phyloP scores from a whole-genome alignment of 2,797 vertebrate species.

The Nothura maculosa region DNA sequence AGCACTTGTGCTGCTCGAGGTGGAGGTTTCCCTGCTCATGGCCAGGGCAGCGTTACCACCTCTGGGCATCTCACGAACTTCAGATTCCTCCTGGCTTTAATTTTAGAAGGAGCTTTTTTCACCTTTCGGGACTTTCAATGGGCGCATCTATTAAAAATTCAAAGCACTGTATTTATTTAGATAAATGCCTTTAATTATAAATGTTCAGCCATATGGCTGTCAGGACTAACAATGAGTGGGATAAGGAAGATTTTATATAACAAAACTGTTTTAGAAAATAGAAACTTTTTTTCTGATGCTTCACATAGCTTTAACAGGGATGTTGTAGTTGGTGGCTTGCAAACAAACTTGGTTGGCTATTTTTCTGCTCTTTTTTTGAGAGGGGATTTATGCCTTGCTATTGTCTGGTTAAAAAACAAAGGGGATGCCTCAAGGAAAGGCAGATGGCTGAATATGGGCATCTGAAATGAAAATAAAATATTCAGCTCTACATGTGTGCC shows the following conservation, averaged over 20 bases:
- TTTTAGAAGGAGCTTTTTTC: not conserved
- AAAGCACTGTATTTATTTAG: slow-evolving; percentile 61
- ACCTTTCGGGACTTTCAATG: slow-evolving; percentile 15
- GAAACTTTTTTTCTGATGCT: slow-evolving; percentile 26
- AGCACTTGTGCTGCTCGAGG: not conserved
- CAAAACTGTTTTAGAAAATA: slow-evolving; percentile 77
- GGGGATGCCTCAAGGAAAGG: slow-evolving; percentile 61
- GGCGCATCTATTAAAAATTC: slow-evolving; percentile 53
- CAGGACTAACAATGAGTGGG: not conserved
- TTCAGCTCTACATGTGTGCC: slow-evolving; percentile 49
- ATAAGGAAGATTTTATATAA: slow-evolving; percentile 64
- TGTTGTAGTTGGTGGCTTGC: slow-evolving; percentile 26
- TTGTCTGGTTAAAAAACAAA: slow-evolving; percentile 45
- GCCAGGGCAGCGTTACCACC: not conserved
- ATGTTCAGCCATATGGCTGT: slow-evolving; percentile 71
- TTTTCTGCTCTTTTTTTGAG: slow-evolving; percentile 10
- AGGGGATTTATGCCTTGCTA: slow-evolving; percentile 28
- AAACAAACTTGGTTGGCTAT: slow-evolving; percentile 22
- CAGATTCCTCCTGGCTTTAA: not conserved
- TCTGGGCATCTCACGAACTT: not conserved
- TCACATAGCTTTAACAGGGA: slow-evolving; percentile 49
- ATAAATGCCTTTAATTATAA: slow-evolving; percentile 80
- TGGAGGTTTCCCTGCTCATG: not conserved
- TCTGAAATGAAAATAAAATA: slow-evolving; percentile 76
- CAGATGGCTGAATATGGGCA: slow-evolving; percentile 71